Percentiles rank a stretch among this genome's conserved stretches.
These are phyloP conservation scores for Rhabdomys dilectus DNA, from an alignment of 2,113 vertebrate genomes.

Conservation along the genomic window DNA sequence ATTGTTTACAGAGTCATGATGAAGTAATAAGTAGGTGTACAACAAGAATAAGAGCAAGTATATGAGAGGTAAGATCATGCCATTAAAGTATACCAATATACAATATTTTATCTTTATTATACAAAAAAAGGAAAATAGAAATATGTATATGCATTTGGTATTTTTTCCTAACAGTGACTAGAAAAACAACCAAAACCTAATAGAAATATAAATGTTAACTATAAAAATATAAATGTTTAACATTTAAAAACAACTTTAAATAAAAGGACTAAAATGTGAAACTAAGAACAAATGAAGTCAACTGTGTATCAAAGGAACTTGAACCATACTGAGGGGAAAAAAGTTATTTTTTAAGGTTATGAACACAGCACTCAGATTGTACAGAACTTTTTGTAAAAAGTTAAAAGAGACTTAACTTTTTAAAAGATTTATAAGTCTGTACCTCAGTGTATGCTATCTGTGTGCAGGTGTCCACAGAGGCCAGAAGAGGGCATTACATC, in stretches of 20 bases:
- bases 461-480: background rate
- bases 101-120: background rate
- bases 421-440: background rate
- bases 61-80: background rate
- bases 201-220: background rate
- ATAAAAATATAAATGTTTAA: slow-evolving; percentile 48
- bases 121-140: slow-evolving; percentile 36
- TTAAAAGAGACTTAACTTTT: slow-evolving; percentile 26
- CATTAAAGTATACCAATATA: background rate
- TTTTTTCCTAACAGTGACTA: background rate
- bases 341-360: slow-evolving; percentile 62
- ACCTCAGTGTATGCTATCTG: background rate
- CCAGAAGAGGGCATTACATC: background rate
- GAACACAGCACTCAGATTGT: background rate
- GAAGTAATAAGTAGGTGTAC: slow-evolving; percentile 1
- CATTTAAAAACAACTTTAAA: background rate
- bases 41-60: slow-evolving; percentile 12
- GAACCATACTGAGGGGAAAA: background rate
- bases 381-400: background rate
- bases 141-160: background rate
- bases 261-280: slow-evolving; percentile 3
- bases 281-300: slow-evolving; percentile 25
- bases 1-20: background rate
- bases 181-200: slow-evolving; percentile 14
- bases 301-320: background rate